phyloP scores from a whole-genome alignment of 2,888 invertebrate species.

The Drosophila demipolita region DNA sequence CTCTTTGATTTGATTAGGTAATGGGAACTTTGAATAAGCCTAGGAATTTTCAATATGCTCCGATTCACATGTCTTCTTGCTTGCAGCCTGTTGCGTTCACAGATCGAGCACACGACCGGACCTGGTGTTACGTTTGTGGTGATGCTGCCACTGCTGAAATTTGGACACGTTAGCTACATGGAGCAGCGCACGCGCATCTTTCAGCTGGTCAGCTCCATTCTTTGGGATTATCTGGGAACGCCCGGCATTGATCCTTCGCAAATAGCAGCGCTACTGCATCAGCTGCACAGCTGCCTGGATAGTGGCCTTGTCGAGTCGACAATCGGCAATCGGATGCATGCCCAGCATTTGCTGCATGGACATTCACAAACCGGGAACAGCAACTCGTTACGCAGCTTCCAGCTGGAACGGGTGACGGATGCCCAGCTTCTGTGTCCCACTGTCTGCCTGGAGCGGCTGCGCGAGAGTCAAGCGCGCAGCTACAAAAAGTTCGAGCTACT shows the following conservation, averaged over 20 bases:
- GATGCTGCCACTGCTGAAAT: slow-evolving; percentile 89
- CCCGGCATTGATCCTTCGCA: slow-evolving; percentile 82
- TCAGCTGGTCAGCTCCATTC: slow-evolving; percentile 88
- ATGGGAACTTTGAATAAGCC: background rate
- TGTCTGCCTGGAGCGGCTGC: slow-evolving; percentile 75
- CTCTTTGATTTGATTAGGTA: slow-evolving; percentile 89
- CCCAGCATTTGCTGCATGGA: slow-evolving; percentile 78
- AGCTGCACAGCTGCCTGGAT: slow-evolving; percentile 90
- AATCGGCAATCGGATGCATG: slow-evolving; percentile 86
- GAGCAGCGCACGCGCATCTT: slow-evolving; percentile 89
- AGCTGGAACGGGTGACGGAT: slow-evolving; percentile 81
- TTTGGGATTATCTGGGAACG: slow-evolving; percentile 89
- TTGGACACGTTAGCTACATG: slow-evolving; percentile 88
- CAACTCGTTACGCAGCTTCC: slow-evolving; percentile 75
- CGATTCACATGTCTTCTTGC: background rate
- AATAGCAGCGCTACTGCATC: slow-evolving; percentile 89
- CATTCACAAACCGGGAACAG: slow-evolving; percentile 51
- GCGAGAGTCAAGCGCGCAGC: slow-evolving; percentile 84
- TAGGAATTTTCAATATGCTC: background rate
- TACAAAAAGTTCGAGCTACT: slow-evolving; percentile 86
- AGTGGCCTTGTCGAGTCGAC: slow-evolving; percentile 89
- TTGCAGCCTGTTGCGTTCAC: slow-evolving; percentile 83
- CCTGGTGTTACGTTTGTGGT: slow-evolving; percentile 88
- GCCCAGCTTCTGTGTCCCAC: slow-evolving; percentile 83
- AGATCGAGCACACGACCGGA: slow-evolving; percentile 84